Base-by-base conservation (phyloP, 1,140 invertebrate species). In the Drosophila kanapiae region DNA sequence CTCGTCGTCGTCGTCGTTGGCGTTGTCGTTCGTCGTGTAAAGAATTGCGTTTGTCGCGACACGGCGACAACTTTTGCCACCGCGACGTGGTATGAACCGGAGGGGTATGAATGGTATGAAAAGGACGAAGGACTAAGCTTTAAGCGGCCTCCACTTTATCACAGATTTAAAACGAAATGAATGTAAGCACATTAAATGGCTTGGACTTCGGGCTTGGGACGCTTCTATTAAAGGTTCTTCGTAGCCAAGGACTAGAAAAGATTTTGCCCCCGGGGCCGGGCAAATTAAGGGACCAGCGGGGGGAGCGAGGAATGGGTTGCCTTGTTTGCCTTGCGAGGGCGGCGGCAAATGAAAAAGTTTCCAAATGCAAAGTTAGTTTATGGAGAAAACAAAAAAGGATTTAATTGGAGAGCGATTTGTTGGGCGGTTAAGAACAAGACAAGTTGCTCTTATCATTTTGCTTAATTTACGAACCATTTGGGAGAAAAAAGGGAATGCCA, bases 121-220 rank as follows among this genome's bases (percentile, higher is more conserved):
- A 53, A 42, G 27, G 29, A 38, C 47, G 38, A 29, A 56, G 51
- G 37, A 60, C 71, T 64, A n/a, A 60, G 78, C 83, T 87, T 87
- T 71, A 87, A 88, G 83, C 77, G 58, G 63, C 48, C 80, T 61
- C 56, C 83, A 71, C 83, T 87, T 88, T 88, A 84, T 84, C 83
- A 67, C 61, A 88, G 83, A 87, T 84, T 87, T 87, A 88, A 87
- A 87, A 90, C 72, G 71, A 71, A 88, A 88, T 75, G 85, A 87
- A 88, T 87, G 84, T 83, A 88, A 84, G 83, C 83, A 88, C 83
- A 87, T 84, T 87, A 87, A 87, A 88, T 78, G 80, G 62, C 80
- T 76, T 64, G 59, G 71, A 72, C 70, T 74, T 74, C 9, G 45
- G 42, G 10, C 9, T 27, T 11, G 31, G 47, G 37, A 37, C 6